These are phyloP conservation scores for Cyanistes caeruleus DNA, from an alignment of 2,113 vertebrate genomes.

Conservation along the genomic window DNA sequence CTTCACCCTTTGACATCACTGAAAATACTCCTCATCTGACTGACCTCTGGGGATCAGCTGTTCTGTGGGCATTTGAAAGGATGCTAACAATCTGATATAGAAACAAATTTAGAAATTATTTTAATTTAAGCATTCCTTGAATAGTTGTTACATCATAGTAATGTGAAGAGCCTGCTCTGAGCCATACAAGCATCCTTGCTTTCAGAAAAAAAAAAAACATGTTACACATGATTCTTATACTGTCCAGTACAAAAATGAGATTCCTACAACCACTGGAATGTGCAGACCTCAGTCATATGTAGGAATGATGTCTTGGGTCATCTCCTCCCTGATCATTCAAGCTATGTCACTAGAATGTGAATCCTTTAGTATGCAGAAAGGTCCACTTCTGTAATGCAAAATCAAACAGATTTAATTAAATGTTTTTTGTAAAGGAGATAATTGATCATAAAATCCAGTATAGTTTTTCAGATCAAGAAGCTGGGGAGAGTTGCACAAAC, in stretches of 20 bases:
- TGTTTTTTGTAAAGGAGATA: background rate
- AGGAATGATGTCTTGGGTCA: background rate
- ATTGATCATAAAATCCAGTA: background rate
- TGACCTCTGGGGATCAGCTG: background rate
- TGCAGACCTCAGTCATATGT: background rate
- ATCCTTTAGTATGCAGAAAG: background rate
- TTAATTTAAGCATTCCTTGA: background rate
- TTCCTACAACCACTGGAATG: background rate
- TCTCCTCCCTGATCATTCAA: background rate
- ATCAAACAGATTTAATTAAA: background rate
- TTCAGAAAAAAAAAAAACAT: background rate
- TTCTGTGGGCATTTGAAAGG: background rate
- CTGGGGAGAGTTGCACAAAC: background rate
- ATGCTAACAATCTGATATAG: background rate
- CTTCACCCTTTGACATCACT: background rate
- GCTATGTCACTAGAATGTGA: background rate
- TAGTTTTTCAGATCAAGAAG: background rate
- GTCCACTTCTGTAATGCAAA: background rate
- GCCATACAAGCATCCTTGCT: fast-evolving
- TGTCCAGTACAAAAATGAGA: background rate
- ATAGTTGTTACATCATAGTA: background rate
- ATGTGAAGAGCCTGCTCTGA: background rate
- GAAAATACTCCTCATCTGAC: background rate
- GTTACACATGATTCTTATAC: background rate
- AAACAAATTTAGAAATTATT: background rate